Conservation (phyloP, 2,797 vertebrate species). For the Clarias platycephalus region DNA sequence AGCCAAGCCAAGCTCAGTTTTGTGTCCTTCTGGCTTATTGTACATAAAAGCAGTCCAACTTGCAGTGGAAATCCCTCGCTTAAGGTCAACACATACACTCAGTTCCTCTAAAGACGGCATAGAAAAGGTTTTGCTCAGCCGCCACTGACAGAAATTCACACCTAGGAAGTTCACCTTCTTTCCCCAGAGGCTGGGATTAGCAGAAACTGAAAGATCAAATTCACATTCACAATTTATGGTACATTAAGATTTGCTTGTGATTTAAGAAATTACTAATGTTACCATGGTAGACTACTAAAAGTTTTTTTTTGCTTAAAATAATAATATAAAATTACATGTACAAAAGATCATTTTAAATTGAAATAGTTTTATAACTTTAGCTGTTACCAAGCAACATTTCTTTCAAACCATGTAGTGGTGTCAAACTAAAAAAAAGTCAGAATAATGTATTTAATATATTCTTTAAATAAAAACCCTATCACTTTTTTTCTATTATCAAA, state of each 20-base stretch:
- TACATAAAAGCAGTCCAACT: conserved; percentile 77
- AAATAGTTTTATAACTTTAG: too few species aligned
- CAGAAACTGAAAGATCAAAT: conserved; percentile 49
- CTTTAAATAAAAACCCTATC: not conserved
- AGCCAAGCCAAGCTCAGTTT: conserved; percentile 67
- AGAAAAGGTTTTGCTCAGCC: conserved; percentile 54
- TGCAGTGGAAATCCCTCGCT: not conserved
- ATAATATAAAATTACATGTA: too few species aligned
- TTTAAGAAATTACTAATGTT: not conserved
- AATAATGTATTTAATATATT: not conserved
- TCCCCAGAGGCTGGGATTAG: conserved; percentile 68
- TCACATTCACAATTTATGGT: not conserved
- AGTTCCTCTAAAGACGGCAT: conserved; percentile 69
- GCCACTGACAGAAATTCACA: conserved; percentile 59
- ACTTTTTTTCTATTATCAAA: not conserved
- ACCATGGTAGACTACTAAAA: not conserved
- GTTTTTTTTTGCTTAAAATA: too few species aligned
- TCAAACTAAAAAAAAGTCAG: not conserved
- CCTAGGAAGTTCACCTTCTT: conserved; percentile 58
- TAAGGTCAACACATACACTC: conserved; percentile 67
- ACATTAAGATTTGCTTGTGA: not conserved
- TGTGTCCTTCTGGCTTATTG: conserved; percentile 52
- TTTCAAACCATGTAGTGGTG: not conserved
- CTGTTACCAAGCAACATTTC: not conserved
- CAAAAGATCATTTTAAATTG: too few species aligned